These are phyloP conservation scores for Drosophila parabipectinata DNA, from an alignment of 1,140 invertebrate species.

Conservation along the genomic window DNA sequence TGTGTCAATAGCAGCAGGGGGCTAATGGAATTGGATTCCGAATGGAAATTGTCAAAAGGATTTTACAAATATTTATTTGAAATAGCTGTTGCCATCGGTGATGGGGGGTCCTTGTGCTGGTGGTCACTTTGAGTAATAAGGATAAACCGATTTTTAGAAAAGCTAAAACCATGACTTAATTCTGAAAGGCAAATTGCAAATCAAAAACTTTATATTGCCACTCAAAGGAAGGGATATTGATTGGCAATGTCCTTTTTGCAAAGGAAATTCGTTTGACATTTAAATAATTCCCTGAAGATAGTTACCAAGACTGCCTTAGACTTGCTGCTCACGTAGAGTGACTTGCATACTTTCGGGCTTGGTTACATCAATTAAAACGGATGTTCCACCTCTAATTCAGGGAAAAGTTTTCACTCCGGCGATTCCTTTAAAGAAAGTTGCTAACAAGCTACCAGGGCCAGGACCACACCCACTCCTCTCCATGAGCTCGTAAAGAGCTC, in stretches of 20 bases:
- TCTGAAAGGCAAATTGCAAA: neutral
- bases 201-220: slow-evolving; percentile 20
- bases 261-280: slow-evolving; percentile 41
- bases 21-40: slow-evolving; percentile 65
- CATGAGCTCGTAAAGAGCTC: slow-evolving; percentile 52
- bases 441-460: slow-evolving; percentile 40
- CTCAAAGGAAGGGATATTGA: slow-evolving; percentile 43
- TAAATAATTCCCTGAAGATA: slow-evolving; percentile 24
- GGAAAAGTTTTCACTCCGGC: slow-evolving; percentile 44
- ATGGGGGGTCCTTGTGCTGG: slow-evolving; percentile 23
- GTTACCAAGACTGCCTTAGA: neutral
- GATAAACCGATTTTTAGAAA: neutral
- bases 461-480: slow-evolving; percentile 12
- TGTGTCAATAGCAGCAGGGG: slow-evolving; percentile 56
- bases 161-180: neutral
- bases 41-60: slow-evolving; percentile 52
- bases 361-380: slow-evolving; percentile 60
- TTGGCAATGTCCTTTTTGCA: slow-evolving; percentile 12
- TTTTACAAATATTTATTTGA: slow-evolving; percentile 60
- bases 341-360: slow-evolving; percentile 46
- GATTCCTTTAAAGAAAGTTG: slow-evolving; percentile 40
- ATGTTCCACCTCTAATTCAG: slow-evolving; percentile 55
- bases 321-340: slow-evolving; percentile 38
- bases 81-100: slow-evolving; percentile 5
- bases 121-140: slow-evolving; percentile 10